Base-by-base conservation (phyloP, 1,140 invertebrate species). In the Meloidogyne chitwoodi region DNA sequence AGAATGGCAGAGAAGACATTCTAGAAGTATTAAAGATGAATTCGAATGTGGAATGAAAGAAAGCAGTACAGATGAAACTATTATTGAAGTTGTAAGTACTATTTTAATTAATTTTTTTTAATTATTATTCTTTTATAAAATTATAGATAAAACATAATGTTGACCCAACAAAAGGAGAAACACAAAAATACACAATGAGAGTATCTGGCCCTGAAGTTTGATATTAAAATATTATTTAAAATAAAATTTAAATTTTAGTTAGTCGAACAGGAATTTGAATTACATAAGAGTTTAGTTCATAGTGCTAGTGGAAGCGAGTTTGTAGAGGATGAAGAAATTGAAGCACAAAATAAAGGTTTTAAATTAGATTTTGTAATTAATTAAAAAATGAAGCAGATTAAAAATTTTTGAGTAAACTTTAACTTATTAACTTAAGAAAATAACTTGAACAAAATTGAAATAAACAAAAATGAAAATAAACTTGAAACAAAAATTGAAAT, bases 151-250 rank as follows among this genome's bases (percentile, higher is more conserved):
- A 14, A 19, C 1, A 19, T 10, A 12, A 48, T 29, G 44, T 67
- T n/a, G 79, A 81, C 41, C 68, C 65, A 62, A 70, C 67, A 12
- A 38, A 82, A 41, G 84, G 84, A 14, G 84, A 86, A 64, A 86
- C 84, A 0, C 86, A 87, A 34, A 86, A 86, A 65, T 86, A 86
- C 74, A 73, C 77, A 56, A 83, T 86, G 81, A 68, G 75, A n/a
- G 85, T 87, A 22, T 80, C 85, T 1, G 86, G 82, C 22, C 84
- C 84, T 0, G 84, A 80, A 56, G 48, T 56, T n/a, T 56, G 48
- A n/a, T n/a, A 56, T 5, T 8, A 8, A 56, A 56, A 44, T 44
- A 44, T 31, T 44, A 16, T 56, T 56, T 56, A 56, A n/a, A 56
- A n/a, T n/a, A 19, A 48, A 48, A 48, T 56, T 56, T 56, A 56